Conservation (phyloP, 2,888 invertebrate genomes). For the Meiosimyza platycephala region DNA sequence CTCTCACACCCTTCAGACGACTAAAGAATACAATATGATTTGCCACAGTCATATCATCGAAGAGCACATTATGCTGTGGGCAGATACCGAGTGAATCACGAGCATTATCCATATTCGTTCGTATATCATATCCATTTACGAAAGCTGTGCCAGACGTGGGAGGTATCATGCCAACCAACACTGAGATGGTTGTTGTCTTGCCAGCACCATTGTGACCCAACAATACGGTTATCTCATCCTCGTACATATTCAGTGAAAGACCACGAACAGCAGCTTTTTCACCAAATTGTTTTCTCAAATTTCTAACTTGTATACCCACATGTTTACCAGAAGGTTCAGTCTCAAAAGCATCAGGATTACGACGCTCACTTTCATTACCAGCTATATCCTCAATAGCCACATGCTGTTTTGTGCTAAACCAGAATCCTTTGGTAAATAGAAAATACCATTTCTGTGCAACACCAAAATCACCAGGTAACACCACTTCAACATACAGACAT, state of each 20-base stretch:
- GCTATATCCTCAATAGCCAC: constrained; percentile 23
- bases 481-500: constrained; percentile 85
- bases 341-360: constrained; percentile 33
- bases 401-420: constrained; percentile 56
- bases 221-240: constrained; percentile 86
- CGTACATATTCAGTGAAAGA: constrained; percentile 81
- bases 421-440: constrained; percentile 71
- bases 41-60: constrained; percentile 80
- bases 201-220: constrained; percentile 85
- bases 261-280: constrained; percentile 73
- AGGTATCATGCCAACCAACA: constrained; percentile 83
- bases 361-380: constrained; percentile 13
- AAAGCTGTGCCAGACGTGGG: constrained; percentile 75
- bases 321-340: constrained; percentile 58
- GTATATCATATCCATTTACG: constrained; percentile 77
- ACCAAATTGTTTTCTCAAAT: constrained; percentile 73
- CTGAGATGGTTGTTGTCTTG: constrained; percentile 91
- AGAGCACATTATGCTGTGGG: constrained; percentile 86
- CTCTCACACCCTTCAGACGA: constrained; percentile 73
- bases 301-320: constrained; percentile 70
- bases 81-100: constrained; percentile 79
- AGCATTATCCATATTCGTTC: constrained; percentile 71
- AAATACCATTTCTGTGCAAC: constrained; percentile 85
- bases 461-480: constrained; percentile 86
- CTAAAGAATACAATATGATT: constrained; percentile 86